These are phyloP conservation scores for Orius laevigatus DNA, from an alignment of 1,140 invertebrate species.

Conservation along the genomic window DNA sequence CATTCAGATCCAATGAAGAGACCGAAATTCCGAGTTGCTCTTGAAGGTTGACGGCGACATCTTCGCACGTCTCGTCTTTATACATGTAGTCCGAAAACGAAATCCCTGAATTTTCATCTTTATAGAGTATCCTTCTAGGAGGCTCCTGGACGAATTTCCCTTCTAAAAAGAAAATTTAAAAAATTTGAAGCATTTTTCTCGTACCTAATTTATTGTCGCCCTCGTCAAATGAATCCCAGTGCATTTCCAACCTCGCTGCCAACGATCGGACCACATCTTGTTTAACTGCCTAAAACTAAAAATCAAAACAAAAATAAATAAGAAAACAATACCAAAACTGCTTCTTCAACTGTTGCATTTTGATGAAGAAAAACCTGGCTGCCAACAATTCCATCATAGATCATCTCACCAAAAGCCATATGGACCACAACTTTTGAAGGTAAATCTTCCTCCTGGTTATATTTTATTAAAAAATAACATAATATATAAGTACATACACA, in stretches of 20 bases:
- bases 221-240: slow-evolving; percentile 69
- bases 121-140: slow-evolving; percentile 55
- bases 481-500: slow-evolving; percentile 37
- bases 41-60: slow-evolving; percentile 51
- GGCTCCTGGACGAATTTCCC: slow-evolving; percentile 59
- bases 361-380: slow-evolving; percentile 53
- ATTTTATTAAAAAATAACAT: slow-evolving; percentile 17
- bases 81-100: slow-evolving; percentile 70
- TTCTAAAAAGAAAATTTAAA: slow-evolving; percentile 28
- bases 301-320: slow-evolving; percentile 1
- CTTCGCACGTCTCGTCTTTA: slow-evolving; percentile 59
- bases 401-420: slow-evolving; percentile 30
- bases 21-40: slow-evolving; percentile 55
- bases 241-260: slow-evolving; percentile 59
- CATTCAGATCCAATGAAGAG: slow-evolving; percentile 43
- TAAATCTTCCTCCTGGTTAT: slow-evolving; percentile 20
- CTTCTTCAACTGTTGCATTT: slow-evolving; percentile 48
- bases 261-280: slow-evolving; percentile 64
- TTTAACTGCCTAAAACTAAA: slow-evolving; percentile 31
- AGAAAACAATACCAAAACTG: slow-evolving; percentile 29
- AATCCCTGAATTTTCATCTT: slow-evolving; percentile 42
- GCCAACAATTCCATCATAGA: slow-evolving; percentile 43
- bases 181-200: neutral
- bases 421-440: slow-evolving; percentile 19
- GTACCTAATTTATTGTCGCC: slow-evolving; percentile 36